These are phyloP conservation scores for Metalampra italica DNA, from an alignment of 2,888 invertebrate species.

Conservation along the genomic window DNA sequence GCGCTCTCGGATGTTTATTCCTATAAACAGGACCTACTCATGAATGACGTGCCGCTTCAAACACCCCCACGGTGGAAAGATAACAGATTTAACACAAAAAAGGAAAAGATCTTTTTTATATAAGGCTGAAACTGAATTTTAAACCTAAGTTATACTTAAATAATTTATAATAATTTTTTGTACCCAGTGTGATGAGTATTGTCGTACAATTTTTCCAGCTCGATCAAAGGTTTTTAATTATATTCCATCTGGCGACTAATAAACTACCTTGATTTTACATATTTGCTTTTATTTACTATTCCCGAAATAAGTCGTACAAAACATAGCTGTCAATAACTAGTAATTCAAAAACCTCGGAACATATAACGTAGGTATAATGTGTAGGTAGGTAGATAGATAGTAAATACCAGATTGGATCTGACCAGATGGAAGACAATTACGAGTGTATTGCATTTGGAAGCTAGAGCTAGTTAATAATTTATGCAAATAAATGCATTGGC, in stretches of 20 bases:
- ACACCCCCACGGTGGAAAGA: slow-evolving; percentile 22
- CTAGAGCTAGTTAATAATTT: too few species aligned
- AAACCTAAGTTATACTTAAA: slow-evolving; percentile 59
- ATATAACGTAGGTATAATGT: too few species aligned
- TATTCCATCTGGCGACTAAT: slow-evolving; percentile 71
- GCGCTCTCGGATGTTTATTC: slow-evolving; percentile 66
- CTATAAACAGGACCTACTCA: slow-evolving; percentile 53
- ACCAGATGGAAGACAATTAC: too few species aligned
- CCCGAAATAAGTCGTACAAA: too few species aligned
- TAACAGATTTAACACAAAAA: slow-evolving; percentile 36
- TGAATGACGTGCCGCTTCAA: slow-evolving; percentile 64
- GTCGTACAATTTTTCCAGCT: slow-evolving; percentile 72
- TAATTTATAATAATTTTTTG: slow-evolving; percentile 65
- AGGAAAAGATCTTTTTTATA: slow-evolving; percentile 74
- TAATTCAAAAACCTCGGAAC: too few species aligned
- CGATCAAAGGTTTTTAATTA: slow-evolving; percentile 69
- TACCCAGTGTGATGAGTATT: slow-evolving; percentile 64
- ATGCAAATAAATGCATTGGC: slow-evolving; percentile 9
- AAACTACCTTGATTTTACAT: slow-evolving; percentile 64
- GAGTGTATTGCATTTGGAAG: too few species aligned
- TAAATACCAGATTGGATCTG: too few species aligned
- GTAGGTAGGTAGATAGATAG: too few species aligned
- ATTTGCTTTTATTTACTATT: slow-evolving; percentile 30
- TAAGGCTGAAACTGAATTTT: slow-evolving; percentile 75
- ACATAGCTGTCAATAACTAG: background rate